Percentiles rank a stretch among this genome's conserved stretches.
Evolutionary conservation across 2,888 invertebrate genomes (phyloP).

Genomic region (Antheraea assamensis): DNA sequence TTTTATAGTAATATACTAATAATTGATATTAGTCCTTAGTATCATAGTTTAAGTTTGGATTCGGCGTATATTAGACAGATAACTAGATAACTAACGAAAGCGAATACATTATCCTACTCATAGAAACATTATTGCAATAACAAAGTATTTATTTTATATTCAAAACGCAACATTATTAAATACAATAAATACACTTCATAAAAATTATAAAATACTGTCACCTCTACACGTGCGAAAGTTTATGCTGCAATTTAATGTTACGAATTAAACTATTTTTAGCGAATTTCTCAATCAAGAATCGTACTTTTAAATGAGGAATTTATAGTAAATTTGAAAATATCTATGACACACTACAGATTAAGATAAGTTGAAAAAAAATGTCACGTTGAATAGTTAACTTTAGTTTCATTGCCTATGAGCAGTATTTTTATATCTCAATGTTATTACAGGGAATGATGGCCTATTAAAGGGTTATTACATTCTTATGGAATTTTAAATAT

Average conservation of each 20-base stretch:
- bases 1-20: neutral
- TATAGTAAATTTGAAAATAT: too few relatives aligned
- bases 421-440: neutral
- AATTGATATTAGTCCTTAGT: neutral
- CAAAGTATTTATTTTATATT: too few relatives aligned
- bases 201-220: too few relatives aligned
- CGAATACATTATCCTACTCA: neutral
- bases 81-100: slow-evolving; percentile 56
- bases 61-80: neutral
- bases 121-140: neutral
- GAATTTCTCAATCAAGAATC: too few relatives aligned
- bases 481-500: too few relatives aligned
- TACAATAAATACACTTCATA: too few relatives aligned
- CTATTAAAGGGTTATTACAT: neutral
- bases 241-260: neutral
- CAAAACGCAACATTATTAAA: too few relatives aligned
- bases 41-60: neutral
- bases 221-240: too few relatives aligned
- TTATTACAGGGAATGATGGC: too few relatives aligned
- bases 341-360: neutral
- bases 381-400: neutral
- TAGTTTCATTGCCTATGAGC: neutral
- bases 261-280: neutral
- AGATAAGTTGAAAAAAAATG: neutral
- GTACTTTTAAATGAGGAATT: too few relatives aligned